Evolutionary conservation across 1,140 invertebrate genomes (phyloP), one percentile per base, ranked within the genome.

Genomic region (Lordiphosa stackelbergi): DNA sequence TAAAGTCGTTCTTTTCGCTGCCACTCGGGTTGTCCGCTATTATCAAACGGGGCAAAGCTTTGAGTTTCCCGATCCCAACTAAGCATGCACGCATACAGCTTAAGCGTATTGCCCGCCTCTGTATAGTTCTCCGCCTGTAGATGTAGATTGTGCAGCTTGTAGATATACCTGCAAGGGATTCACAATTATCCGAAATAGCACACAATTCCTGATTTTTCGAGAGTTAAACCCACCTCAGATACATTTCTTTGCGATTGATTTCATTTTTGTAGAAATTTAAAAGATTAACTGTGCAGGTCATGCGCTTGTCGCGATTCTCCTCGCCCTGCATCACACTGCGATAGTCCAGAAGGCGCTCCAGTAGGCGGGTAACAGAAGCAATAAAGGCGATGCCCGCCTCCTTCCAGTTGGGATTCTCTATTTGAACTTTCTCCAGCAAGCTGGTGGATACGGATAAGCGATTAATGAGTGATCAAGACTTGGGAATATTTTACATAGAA

Each of bases 261-360:
- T 96, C 96, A 85, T 96, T 96, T 87, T 98, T 97, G 89, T 98
- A 99, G 87, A 98, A 99, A 84, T 98, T 97, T 88, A 99, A 89
- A 57, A 99, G 89, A 89, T 98, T 98, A 40, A 98, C 97, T 2
- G 97, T 99, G 87, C 97, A 98, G 3, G 95, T 96, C 97, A 99
- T 98, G 37, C 96, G 90, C 87, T 97, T 97, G 77, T 97, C 95
- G 16, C 95, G 90, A 87, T 97, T 97, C 78, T 97, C 95, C 85
- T 96, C 95, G 1, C 95, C 95, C 78, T 97, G 94, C 88, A 97
- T 95, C 4, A 97, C 95, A 79, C 94, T 95, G 47, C 96, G 92
- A 88, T 98, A 98, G 89, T 98, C 97, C 9, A 98, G 88, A 31
- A 98, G 89, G 48, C 95, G 89, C 88, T 98, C 96, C 53, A 98